A percentile compares a stretch with the other conserved stretches of the same genome.
Conservation (phyloP, 2,888 invertebrate genomes). For the Ormyrus rosae region DNA sequence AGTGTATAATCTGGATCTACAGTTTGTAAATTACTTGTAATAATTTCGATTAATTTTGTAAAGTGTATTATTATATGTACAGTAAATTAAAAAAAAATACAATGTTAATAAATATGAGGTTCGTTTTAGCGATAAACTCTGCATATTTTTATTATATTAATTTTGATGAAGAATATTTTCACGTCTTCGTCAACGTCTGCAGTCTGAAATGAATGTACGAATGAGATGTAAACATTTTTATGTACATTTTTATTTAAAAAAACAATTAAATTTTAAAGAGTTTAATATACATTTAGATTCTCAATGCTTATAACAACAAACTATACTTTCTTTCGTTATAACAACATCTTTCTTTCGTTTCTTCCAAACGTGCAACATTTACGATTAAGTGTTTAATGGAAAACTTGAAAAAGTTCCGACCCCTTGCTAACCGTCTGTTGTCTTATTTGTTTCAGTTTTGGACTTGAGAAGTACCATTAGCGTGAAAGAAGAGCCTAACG, state of each 20-base stretch:
- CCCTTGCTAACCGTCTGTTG: neutral
- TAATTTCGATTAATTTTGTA: too few relatives aligned
- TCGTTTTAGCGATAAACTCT: too few relatives aligned
- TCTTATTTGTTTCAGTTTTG: slow-evolving; percentile 41
- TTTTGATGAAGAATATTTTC: too few relatives aligned
- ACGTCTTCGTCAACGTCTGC: too few relatives aligned
- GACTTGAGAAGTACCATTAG: slow-evolving; percentile 11
- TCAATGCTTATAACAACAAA: slow-evolving; percentile 44
- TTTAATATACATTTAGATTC: slow-evolving; percentile 7
- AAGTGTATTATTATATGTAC: too few relatives aligned
- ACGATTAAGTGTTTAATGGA: slow-evolving; percentile 44
- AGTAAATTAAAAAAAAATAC: too few relatives aligned
- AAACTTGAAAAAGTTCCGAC: neutral
- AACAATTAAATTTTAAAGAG: slow-evolving; percentile 22
- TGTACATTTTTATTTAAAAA: slow-evolving; percentile 12
- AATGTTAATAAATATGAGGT: too few relatives aligned
- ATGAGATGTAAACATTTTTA: neutral
- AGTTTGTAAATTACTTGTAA: too few relatives aligned
- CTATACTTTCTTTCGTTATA: slow-evolving; percentile 32
- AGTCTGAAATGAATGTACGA: neutral
- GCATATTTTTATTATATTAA: too few relatives aligned
- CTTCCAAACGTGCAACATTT: slow-evolving; percentile 35
- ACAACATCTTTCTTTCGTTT: slow-evolving; percentile 35
- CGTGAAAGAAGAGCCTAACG: slow-evolving; percentile 34
- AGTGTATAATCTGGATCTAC: too few relatives aligned